Evolutionary conservation across 2,888 invertebrate genomes (phyloP), one percentile per base, ranked within the genome.

Genomic region (Apotomis turbidana): DNA sequence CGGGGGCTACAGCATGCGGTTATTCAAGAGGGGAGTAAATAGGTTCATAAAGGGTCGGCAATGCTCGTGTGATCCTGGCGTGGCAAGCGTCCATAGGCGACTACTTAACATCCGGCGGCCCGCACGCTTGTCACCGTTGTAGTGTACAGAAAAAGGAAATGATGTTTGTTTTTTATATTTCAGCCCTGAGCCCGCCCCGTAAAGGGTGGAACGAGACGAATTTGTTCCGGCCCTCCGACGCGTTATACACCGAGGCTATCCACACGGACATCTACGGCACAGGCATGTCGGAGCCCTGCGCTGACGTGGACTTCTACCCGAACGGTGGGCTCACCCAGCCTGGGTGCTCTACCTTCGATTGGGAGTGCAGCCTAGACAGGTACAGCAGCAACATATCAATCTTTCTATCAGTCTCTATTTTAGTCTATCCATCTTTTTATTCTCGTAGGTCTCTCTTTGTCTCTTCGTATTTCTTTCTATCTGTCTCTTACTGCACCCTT

Each of bases 281-380:
- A 0, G 87, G 86, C 0, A 10, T 81, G 0, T 64, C 80, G 1
- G 88, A 86, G 0, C 85, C 81, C 51, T 0, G 82, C 0, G 44
- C 70, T 0, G 75, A 85, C 0, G 81, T 71, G 0, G 87, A 87
- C 78, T 86, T 87, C 76, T 87, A 87, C n/a, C 87, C 87, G 8
- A 87, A 87, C 57, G 85, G 86, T 0, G 87, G 87, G 0, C 57
- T 76, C 0, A 58, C 70, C 36, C 85, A 85, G 86, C 82, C 86
- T 0, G 87, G 87, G 0, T 87, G 86, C 44, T 10, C 63, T 3
- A 71, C 75, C 0, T 76, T 75, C 0, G 60, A 61, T 13, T 46
- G 27, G 60, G 60, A 46, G 46, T 61, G 61, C 61, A 62, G n/a
- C 36, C 61, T n/a, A 36, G 51, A 62, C 41, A 64, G 63, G 63